phyloP scores from a whole-genome alignment of 2,113 vertebrate species.

The Sturnira hondurensis region DNA sequence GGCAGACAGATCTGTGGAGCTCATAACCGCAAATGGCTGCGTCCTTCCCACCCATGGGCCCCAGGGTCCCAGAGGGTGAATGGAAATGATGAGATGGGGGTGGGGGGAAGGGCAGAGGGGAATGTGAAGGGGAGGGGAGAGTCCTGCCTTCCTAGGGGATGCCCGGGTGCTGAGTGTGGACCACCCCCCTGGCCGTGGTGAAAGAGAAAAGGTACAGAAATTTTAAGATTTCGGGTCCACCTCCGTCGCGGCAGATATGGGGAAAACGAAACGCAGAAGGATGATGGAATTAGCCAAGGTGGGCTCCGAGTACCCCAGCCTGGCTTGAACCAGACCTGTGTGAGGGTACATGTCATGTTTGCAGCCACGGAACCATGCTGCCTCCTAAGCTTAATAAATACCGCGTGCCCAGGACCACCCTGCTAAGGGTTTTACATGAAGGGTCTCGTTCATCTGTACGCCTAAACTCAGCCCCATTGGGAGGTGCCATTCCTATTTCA shows the following conservation, averaged over 20 bases:
- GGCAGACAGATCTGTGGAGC: neutral
- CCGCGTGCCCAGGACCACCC: accelerated
- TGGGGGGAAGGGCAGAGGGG: neutral
- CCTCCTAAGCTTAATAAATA: neutral
- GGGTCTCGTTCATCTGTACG: neutral
- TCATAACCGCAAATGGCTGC: neutral
- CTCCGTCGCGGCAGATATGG: neutral
- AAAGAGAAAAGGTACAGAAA: neutral
- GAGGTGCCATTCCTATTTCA: too few relatives aligned
- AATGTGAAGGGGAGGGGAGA: neutral
- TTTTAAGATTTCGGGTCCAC: neutral
- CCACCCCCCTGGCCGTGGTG: neutral
- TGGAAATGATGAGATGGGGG: neutral
- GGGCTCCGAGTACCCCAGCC: neutral
- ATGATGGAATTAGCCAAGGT: neutral
- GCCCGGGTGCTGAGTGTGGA: neutral
- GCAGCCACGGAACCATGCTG: neutral
- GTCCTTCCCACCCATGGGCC: neutral
- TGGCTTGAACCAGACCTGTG: neutral
- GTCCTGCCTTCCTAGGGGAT: neutral
- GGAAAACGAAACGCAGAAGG: neutral
- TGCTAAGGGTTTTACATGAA: neutral
- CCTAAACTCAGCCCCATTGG: neutral
- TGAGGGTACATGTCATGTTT: neutral
- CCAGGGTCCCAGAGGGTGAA: too few relatives aligned